Evolutionary conservation across 2,888 invertebrate species (phyloP), one percentile per base, ranked within the genome.

Genomic region (Alentia gelatinosa): DNA sequence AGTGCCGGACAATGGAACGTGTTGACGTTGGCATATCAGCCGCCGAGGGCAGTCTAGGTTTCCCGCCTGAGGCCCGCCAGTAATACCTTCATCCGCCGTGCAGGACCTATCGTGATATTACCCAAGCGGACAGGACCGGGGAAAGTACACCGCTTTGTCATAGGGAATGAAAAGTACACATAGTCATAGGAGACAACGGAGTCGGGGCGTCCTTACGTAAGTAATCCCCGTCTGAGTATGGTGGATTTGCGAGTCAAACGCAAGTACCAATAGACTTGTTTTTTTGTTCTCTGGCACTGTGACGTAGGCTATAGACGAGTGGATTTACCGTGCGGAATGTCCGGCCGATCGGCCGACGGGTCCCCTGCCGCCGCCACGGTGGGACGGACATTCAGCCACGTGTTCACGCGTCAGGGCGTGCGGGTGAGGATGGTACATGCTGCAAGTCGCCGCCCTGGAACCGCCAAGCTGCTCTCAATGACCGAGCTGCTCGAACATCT

Each of bases 401-500:
- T 79, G 37, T 35, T 35, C 79, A 79, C 79, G 9, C 35, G 39
- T 35, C 37, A 79, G 23, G 79, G 79, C 9, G 39, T 79, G 23
- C 12, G 39, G 79, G 79, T 79, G 37, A 79, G 39, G 37, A 35
- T 79, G 79, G 39, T 79, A 4, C 79, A 79, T 23, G 37, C 37
- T 4, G 35, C 37, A 12, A 39, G 23, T 4, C 12, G n/a, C 15
- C 79, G 39, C 0, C 79, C 79, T 0, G 79, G 79, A 12, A 79
- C 79, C 4, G 39, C 79, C 79, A 79, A 35, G 23, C 35, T 79
- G 37, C 79, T 79, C 39, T 79, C 79, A 15, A 79, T 79, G 79
- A 79, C 79, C 79, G 39, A 79, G 79, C 79, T 79, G 39, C 79
- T 79, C 37, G 37, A 79, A 39, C 79, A 39, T 39, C 79, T 79